Base-by-base conservation (phyloP, 2,888 invertebrate genomes). In the Philhelius pedissequus region DNA sequence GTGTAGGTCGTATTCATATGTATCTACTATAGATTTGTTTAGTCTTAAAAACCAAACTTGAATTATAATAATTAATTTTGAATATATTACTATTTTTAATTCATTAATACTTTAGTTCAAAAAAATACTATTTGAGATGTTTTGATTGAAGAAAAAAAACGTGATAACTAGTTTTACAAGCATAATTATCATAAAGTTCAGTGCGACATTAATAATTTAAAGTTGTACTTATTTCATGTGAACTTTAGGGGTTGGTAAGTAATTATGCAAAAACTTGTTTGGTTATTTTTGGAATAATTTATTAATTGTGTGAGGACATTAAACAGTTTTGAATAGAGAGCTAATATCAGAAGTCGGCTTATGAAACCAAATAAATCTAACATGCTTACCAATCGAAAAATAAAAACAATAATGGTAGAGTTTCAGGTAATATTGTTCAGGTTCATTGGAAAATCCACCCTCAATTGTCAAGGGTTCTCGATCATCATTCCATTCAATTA, bases 171-270 rank as follows among this genome's bases (percentile, higher is more conserved):
- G 82, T 73, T 69, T 78, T 68, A 73, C 74, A 69, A 78, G 60
- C 54, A 78, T 73, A 73, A 78, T 82, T 82, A 82, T 69, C 82
- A 82, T 82, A 82, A 82, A 69, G 78, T 45, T 82, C 60, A 73
- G 54, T 78, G 13, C 25, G 54, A 40, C 54, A 82, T 77, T 60
- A 71, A 82, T 82, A 60, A 71, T 38, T 62, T 77, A 60, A 77
- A 54, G 30, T 82, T 73, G 78, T 82, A 82, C 82, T 77, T 62
- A 58, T 54, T 60, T 40, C 25, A 40, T 60, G 40, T 60, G 60
- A 60, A 60, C 35, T 78, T 56, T 18, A 18, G 52, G 35, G 48
- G 66, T 20, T 58, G 35, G 15, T 54, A 56, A 35, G 20, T 35
- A 62, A 66, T 9, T 30, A 25, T 38, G 48, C 48, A 27, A 66